Evolutionary conservation across 2,797 vertebrate species (phyloP).

Genomic region (Nyctalus aviator): DNA sequence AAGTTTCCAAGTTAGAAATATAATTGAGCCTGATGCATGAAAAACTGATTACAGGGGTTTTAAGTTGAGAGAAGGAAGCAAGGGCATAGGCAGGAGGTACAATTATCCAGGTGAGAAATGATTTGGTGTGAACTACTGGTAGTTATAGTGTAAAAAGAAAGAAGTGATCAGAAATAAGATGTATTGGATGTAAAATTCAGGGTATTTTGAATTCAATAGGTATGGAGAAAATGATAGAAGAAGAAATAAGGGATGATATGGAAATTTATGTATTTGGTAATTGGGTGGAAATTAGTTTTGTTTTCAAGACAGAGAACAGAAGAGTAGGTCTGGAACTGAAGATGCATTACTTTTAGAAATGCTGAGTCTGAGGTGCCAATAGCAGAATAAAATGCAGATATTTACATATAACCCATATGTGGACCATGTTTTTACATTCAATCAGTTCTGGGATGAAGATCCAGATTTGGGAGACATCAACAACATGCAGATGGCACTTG

Average conservation of each 20-base stretch:
- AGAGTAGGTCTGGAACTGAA: neutral
- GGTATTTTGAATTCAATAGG: neutral
- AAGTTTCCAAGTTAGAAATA: neutral
- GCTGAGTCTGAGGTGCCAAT: neutral
- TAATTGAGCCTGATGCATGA: neutral
- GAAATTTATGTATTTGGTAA: neutral
- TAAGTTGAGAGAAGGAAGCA: neutral
- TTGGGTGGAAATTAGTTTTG: neutral
- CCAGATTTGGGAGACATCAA: neutral
- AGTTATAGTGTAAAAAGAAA: neutral
- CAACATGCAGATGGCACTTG: neutral
- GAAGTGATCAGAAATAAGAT: neutral
- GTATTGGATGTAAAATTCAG: neutral
- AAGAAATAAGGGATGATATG: neutral
- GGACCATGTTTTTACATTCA: neutral
- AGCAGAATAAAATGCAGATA: neutral
- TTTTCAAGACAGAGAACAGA: neutral
- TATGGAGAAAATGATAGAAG: neutral
- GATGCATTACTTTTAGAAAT: neutral
- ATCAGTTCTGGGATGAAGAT: neutral
- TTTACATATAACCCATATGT: neutral
- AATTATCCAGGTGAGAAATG: neutral
- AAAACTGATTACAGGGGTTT: neutral
- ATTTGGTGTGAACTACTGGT: neutral
- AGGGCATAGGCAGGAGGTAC: neutral